A percentile compares a stretch with the other conserved stretches of the same genome.
Conservation (phyloP, 2,888 invertebrate genomes). For the Lochmaea crataegi region DNA sequence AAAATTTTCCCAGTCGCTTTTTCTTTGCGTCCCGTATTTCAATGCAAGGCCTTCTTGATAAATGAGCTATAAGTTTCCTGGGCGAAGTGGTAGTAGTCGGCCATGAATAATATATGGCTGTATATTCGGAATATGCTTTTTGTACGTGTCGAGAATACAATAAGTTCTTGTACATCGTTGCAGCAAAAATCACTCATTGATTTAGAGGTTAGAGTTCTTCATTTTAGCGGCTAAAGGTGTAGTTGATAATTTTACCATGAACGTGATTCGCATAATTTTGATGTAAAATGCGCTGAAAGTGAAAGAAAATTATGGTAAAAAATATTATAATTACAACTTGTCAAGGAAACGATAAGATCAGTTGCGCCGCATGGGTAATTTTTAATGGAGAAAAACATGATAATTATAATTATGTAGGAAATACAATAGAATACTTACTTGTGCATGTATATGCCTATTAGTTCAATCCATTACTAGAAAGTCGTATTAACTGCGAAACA, state of each 20-base stretch:
- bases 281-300: background rate
- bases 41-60: constrained; percentile 41
- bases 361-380: background rate
- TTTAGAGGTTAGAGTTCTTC: constrained; percentile 36
- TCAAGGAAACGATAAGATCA: background rate
- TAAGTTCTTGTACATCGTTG: constrained; percentile 33
- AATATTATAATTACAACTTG: background rate
- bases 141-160: constrained; percentile 51
- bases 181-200: constrained; percentile 45
- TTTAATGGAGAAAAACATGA: background rate
- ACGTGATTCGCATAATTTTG: constrained; percentile 11
- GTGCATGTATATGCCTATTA: too few relatives aligned
- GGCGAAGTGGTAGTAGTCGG: constrained; percentile 40
- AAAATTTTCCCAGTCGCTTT: constrained; percentile 18
- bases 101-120: constrained; percentile 53
- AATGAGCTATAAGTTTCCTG: constrained; percentile 46
- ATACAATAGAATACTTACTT: too few relatives aligned
- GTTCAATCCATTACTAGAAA: too few relatives aligned
- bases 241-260: constrained; percentile 27
- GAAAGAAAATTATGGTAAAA: background rate
- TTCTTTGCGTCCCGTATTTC: constrained; percentile 21
- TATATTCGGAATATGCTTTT: constrained; percentile 52
- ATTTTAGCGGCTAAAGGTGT: constrained; percentile 9
- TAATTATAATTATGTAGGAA: too few relatives aligned
- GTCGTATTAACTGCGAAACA: too few relatives aligned